Conservation (phyloP, 2,797 vertebrate species). For the Malurus splendens region DNA sequence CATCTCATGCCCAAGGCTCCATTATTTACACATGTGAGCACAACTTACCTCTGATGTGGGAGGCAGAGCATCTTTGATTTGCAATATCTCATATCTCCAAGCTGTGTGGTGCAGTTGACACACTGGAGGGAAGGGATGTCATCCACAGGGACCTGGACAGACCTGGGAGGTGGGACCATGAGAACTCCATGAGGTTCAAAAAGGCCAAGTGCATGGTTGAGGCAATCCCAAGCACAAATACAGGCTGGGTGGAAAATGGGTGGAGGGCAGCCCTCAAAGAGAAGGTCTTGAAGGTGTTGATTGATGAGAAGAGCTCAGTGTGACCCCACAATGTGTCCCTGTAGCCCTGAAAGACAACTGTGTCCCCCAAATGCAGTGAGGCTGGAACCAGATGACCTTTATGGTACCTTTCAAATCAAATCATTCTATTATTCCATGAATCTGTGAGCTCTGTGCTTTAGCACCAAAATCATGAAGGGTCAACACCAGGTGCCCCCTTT, state of each 20-base stretch:
- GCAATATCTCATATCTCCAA: not conserved
- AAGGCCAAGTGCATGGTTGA: no score
- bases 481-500: not conserved
- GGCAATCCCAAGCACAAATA: not conserved
- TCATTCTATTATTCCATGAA: not conserved
- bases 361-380: not conserved
- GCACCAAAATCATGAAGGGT: rapidly evolving
- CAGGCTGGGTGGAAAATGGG: not conserved
- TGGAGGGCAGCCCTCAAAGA: not conserved
- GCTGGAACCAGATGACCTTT: not conserved
- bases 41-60: not conserved
- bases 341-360: not conserved
- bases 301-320: not conserved
- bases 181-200: not conserved
- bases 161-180: rapidly evolving
- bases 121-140: rapidly evolving
- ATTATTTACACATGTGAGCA: not conserved
- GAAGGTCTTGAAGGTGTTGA: not conserved
- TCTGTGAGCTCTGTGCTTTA: not conserved
- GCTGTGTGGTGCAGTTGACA: not conserved
- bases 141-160: not conserved
- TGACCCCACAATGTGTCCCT: not conserved
- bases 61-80: not conserved
- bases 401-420: not conserved
- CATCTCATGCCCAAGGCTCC: not conserved